These are phyloP conservation scores for Dynastes grantii DNA, from an alignment of 2,888 invertebrate species.

Conservation along the genomic window DNA sequence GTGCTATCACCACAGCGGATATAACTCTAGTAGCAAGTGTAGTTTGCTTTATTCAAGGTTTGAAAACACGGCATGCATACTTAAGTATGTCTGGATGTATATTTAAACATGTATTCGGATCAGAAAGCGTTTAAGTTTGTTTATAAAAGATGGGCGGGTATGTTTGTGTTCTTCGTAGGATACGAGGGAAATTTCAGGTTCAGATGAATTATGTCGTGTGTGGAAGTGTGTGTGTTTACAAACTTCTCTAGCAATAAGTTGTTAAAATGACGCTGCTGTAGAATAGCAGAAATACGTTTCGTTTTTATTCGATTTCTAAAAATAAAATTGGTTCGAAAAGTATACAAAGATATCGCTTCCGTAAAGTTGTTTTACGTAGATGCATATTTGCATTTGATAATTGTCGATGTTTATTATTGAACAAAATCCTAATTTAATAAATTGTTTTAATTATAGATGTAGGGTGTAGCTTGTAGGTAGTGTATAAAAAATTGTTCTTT, in stretches of 20 bases:
- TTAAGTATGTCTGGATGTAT: constrained; percentile 38
- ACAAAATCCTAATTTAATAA: too few relatives aligned
- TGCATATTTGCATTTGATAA: too few relatives aligned
- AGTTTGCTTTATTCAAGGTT: constrained; percentile 43
- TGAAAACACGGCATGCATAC: constrained; percentile 43
- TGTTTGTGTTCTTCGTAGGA: constrained; percentile 23
- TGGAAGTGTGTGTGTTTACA: constrained; percentile 7
- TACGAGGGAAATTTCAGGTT: constrained; percentile 37
- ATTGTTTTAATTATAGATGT: too few relatives aligned
- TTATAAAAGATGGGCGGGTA: constrained; percentile 35
- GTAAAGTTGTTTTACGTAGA: too few relatives aligned
- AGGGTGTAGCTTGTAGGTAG: too few relatives aligned
- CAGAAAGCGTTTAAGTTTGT: constrained; percentile 43
- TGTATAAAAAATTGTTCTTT: too few relatives aligned
- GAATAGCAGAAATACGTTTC: too few relatives aligned
- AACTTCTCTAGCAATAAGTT: constrained; percentile 8
- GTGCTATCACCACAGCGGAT: constrained; percentile 43
- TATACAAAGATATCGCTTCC: too few relatives aligned
- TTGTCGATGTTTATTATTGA: too few relatives aligned
- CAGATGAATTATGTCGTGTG: constrained; percentile 33
- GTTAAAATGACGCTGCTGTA: too few relatives aligned
- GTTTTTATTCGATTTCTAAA: too few relatives aligned
- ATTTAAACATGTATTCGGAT: constrained; percentile 41
- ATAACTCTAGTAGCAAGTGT: constrained; percentile 41
- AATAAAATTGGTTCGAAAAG: too few relatives aligned